Evolutionary conservation across 2,113 vertebrate species (phyloP), one percentile per base, ranked within the genome.

Genomic region (Oreochromis spilurus): DNA sequence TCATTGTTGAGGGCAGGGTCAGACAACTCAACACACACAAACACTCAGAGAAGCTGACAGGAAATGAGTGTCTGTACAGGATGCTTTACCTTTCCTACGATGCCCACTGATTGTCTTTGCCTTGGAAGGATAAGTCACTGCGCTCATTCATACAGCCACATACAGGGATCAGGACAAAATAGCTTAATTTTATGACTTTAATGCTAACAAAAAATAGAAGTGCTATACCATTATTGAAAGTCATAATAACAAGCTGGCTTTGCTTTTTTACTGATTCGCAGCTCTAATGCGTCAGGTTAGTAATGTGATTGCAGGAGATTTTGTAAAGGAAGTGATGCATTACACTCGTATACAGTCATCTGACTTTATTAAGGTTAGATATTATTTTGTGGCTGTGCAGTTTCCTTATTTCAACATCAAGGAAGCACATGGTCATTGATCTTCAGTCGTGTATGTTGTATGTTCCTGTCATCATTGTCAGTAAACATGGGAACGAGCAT

Each of bases 11-110:
- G 79, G 54, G 53, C 45, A 45, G 4, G 50, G 19, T 67, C 11
- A 4, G 36, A 87, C 79, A 91, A 86, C 78, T 81, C 48, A 88
- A 72, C 87, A 83, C 79, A 81, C 53, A 31, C 83, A 75, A 65
- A 67, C 55, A 84, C 84, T 26, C 29, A 67, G 54, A 89, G 78
- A 88, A 88, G 58, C 86, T 57, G 40, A 81, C 67, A 91, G 94
- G 94, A 94, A 94, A 90, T 93, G 72, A 93, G 65, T 85, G 88
- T 94, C 92, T 92, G 91, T 84, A 92, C 93, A 94, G 94, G 93
- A 93, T 92, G 87, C 78, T 85, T 29, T 29, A 52, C 62, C 82
- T 86, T n/a, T 84, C 60, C 82, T 78, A 57, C n/a, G 19, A 82
- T n/a, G 43, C 54, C 78, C 87, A 89, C 43, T 72, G 82, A 43